A percentile compares a stretch with the other conserved stretches of the same genome.
phyloP scores from a whole-genome alignment of 2,797 vertebrate species.

The Triplophysa bombifrons region DNA sequence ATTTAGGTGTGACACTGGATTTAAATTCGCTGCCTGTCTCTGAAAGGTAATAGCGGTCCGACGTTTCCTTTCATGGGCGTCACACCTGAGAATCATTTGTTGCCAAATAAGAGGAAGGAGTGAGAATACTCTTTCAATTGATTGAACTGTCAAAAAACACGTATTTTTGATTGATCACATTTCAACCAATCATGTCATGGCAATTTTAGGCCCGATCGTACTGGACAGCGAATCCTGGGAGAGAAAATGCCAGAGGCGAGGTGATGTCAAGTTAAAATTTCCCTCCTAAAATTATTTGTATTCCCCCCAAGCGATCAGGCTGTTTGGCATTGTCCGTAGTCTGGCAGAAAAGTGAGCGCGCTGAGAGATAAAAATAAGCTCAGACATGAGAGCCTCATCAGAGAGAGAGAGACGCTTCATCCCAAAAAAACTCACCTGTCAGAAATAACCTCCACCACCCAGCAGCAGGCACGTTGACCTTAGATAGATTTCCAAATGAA shows the following conservation, averaged over 20 bases:
- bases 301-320: neutral
- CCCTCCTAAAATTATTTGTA: neutral
- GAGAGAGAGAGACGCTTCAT: constrained; percentile 1
- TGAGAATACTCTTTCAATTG: constrained; percentile 63
- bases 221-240: constrained; percentile 27
- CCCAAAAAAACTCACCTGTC: constrained; percentile 27
- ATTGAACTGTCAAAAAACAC: constrained; percentile 73
- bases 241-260: constrained; percentile 39
- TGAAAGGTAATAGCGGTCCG: constrained; percentile 61
- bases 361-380: constrained; percentile 26
- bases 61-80: constrained; percentile 50
- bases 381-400: neutral
- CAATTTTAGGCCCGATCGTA: constrained; percentile 58
- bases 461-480: constrained; percentile 15
- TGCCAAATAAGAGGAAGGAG: constrained; percentile 49
- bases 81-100: constrained; percentile 61
- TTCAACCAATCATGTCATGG: constrained; percentile 71
- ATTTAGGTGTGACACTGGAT: constrained; percentile 32
- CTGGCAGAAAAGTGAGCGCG: neutral
- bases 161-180: constrained; percentile 73
- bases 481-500: constrained; percentile 33
- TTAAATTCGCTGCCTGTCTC: constrained; percentile 61
- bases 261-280: constrained; percentile 1
- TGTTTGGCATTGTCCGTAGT: constrained; percentile 2
- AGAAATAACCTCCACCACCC: constrained; percentile 15